These are phyloP conservation scores for Microctonus hyperodae DNA, from an alignment of 2,888 invertebrate species.

Conservation along the genomic window DNA sequence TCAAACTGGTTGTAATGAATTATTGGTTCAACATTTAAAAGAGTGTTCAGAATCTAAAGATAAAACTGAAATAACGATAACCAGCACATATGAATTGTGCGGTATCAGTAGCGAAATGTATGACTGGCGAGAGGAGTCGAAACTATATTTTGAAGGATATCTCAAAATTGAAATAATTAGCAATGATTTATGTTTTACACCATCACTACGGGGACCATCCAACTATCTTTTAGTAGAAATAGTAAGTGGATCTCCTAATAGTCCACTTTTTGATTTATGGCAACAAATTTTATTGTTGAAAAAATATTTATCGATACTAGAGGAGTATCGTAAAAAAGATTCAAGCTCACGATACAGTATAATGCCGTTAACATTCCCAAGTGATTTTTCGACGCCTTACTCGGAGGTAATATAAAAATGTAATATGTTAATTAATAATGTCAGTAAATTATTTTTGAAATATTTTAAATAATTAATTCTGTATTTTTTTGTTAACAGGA, in stretches of 20 bases:
- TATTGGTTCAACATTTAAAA: neutral
- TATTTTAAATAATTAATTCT: conserved; percentile 11
- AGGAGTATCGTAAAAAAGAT: conserved; percentile 39
- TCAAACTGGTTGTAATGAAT: conserved; percentile 18
- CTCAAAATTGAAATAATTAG: conserved; percentile 43
- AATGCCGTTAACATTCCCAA: conserved; percentile 40
- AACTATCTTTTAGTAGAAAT: conserved; percentile 46
- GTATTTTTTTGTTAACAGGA: conserved; percentile 35
- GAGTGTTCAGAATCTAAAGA: neutral
- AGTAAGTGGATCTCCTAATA: conserved; percentile 41
- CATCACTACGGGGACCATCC: conserved; percentile 38
- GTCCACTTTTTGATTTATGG: conserved; percentile 45
- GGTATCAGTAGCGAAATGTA: conserved; percentile 42
- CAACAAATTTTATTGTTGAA: conserved; percentile 44
- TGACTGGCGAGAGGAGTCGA: conserved; percentile 37
- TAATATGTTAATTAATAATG: neutral
- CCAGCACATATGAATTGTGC: conserved; percentile 43
- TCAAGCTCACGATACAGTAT: conserved; percentile 32
- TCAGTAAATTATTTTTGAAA: neutral
- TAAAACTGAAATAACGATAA: conserved; percentile 39
- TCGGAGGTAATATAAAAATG: conserved; percentile 33
- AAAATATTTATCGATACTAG: conserved; percentile 44
- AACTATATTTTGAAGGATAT: conserved; percentile 43
- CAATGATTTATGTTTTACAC: conserved; percentile 39
- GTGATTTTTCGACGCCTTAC: conserved; percentile 41